Base-by-base conservation (phyloP, 1,140 invertebrate species). In the Chymomyza costata region DNA sequence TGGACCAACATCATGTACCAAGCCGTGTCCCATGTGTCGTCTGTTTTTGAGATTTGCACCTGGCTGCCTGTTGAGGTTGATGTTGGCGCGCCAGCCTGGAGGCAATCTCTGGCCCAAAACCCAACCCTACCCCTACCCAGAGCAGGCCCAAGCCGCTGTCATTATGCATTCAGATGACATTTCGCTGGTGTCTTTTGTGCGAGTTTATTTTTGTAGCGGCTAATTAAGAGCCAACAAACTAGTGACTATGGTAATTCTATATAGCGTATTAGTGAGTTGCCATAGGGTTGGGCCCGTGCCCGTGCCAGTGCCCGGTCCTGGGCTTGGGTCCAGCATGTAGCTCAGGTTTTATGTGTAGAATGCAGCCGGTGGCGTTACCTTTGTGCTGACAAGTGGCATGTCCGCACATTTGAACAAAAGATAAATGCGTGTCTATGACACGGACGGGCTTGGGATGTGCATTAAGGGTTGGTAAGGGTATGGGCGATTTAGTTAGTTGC, bases 121-220 rank as follows among this genome's bases (percentile, higher is more conserved):
- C 6, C 17, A 6, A 1, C 7, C n/a, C 16, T 10, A 16, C 1
- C 44, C 51, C 21, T 18, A 10, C n/a, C 37, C 16, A 7, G 2
- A 11, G n/a, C 44, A 13, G 5, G 11, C 28, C 31, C 18, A 2
- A 53, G 58, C 50, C 30, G 61, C 65, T 68, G 69, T 68, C 70
- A 73, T 73, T 73, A 73, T 73, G 69, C 69, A 73, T 73, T 73
- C 69, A 74, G 69, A 73, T 73, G 69, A 73, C 65, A 74, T 73
- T 73, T 68, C 43, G 59, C 64, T 35, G 58, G 46, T 63, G 61
- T 41, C 45, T 60, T 65, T 64, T 68, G 69, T 74, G 43, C 15
- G 49, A 64, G 61, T 60, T 67, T 52, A 58, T 67, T 73, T 57
- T 67, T 54, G 59, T 52, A 63, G 39, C 64, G 54, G 59, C 69